A percentile compares a stretch with the other conserved stretches of the same genome.
phyloP scores from a whole-genome alignment of 2,797 vertebrate species.

The Agapornis canus region DNA sequence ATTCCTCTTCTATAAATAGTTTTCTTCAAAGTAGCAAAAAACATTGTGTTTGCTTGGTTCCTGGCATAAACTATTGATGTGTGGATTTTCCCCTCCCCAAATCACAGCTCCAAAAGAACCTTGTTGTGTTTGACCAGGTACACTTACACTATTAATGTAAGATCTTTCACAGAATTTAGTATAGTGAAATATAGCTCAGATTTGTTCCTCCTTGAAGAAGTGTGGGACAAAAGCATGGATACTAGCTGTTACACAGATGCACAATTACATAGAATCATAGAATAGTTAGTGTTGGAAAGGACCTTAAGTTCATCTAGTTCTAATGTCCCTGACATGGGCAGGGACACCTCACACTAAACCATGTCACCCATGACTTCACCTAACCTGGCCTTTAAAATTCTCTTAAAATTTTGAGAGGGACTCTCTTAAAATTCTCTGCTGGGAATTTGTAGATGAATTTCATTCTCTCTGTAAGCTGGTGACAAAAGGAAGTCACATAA shows the following conservation, averaged over 20 bases:
- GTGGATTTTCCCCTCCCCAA: neutral
- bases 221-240: neutral
- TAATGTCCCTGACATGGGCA: no score
- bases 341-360: no score
- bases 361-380: no score
- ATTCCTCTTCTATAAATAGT: neutral
- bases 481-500: neutral
- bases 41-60: neutral
- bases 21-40: neutral
- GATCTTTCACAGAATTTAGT: neutral
- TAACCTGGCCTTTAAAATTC: no score
- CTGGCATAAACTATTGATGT: neutral
- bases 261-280: neutral
- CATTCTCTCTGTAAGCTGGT: neutral
- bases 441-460: neutral
- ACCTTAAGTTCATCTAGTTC: no score
- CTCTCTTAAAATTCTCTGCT: neutral
- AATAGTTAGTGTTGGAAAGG: no score
- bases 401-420: no score
- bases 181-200: neutral
- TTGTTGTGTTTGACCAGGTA: neutral
- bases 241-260: neutral
- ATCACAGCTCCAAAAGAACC: neutral
- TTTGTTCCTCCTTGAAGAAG: neutral
- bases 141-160: neutral